Base-by-base conservation (phyloP, 2,797 vertebrate species). In the Thaleichthys pacificus region DNA sequence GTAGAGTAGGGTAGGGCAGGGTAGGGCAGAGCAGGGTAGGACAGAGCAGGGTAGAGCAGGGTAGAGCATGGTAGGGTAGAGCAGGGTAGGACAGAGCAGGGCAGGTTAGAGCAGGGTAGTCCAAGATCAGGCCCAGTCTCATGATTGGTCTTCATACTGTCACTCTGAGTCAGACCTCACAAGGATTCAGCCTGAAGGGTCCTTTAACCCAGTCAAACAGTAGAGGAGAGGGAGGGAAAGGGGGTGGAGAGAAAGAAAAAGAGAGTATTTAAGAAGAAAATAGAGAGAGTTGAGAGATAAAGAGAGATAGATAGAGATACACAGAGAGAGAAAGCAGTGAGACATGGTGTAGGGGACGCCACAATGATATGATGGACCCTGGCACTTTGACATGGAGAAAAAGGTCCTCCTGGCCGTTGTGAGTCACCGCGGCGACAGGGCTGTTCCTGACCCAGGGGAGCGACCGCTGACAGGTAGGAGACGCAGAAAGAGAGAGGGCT, bases 311-410 rank as follows among this genome's bases (percentile, higher is more conserved):
- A 74, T 69, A 73, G 60, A 35, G 32, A 35, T 2, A 8, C 7
- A 35, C 7, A 35, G 32, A 35, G 5, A 35, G 32, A 35, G 32
- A 35, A 35, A 35, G 32, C 32, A 35, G 32, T 35, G 32, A 35
- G 73, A 82, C 75, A 72, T 75, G 80, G 74, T 77, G 76, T 71
- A 68, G 60, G 78, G 63, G 73, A 77, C 35, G 47, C 35, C 5
- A 8, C 32, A 5, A 5, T 82, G 87, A 91, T 77, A 63, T 4
- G 67, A 89, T 83, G 68, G 74, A 83, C 72, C 61, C 65, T 76
- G 87, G 79, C 84, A 77, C 78, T 82, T 80, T 88, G 84, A 88
- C 84, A 67, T 72, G 68, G 49, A 56, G 74, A 85, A 85, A 92
- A 86, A 87, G 80, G 80, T 86, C 35, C 38, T 72, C 62, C 62